Evolutionary conservation across 2,888 invertebrate genomes (phyloP).

Genomic region (Metacarcinus magister): DNA sequence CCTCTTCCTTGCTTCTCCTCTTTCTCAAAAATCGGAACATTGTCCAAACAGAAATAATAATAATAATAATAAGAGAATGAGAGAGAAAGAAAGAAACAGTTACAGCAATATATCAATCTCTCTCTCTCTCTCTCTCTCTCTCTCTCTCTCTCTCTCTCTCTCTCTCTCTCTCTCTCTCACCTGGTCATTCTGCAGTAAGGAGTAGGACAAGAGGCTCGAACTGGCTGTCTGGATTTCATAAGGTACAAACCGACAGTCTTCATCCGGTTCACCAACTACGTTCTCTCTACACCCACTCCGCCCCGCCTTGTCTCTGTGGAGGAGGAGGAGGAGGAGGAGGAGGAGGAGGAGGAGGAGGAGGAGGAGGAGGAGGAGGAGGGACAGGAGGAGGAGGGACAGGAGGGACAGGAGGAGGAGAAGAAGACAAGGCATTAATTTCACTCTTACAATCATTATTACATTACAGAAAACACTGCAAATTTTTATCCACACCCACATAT

Average conservation of each 20-base stretch:
- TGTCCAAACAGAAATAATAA: not conserved
- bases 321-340: no score
- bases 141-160: not conserved
- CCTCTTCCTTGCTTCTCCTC: no score
- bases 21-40: no score
- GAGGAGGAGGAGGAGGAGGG: not conserved
- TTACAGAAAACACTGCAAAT: no score
- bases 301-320: conserved; percentile 66
- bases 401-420: no score
- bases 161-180: not conserved
- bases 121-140: not conserved
- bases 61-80: no score
- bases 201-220: conserved; percentile 73
- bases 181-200: conserved; percentile 58
- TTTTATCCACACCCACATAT: not conserved
- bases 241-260: conserved; percentile 69
- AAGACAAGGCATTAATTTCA: no score
- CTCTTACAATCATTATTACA: no score
- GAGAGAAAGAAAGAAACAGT: not conserved
- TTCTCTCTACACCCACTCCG: conserved; percentile 46
- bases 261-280: conserved; percentile 56
- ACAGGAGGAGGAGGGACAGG: no score
- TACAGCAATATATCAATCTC: not conserved
- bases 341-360: not conserved
- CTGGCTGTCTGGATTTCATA: conserved; percentile 57